phyloP scores from a whole-genome alignment of 2,888 invertebrate species.

The Cryptus armator region DNA sequence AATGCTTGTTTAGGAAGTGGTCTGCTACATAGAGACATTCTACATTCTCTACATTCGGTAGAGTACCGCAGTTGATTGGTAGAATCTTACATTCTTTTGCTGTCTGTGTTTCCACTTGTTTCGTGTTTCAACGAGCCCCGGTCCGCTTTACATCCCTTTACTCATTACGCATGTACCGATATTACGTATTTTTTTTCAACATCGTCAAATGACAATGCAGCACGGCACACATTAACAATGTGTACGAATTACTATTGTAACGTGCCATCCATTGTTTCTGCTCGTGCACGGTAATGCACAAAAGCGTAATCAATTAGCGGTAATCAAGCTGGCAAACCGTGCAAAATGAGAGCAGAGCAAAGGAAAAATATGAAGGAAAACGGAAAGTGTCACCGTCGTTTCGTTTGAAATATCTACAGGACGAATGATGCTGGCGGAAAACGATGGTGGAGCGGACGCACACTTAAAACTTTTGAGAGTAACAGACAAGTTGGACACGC shows the following conservation, averaged over 20 bases:
- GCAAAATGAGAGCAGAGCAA: not conserved
- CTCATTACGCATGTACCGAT: no score
- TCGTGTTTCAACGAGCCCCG: no score
- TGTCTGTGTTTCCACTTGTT: no score
- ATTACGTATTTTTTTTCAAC: no score
- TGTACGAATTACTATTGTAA: not conserved
- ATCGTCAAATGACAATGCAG: no score
- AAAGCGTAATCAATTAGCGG: not conserved
- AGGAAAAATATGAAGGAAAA: not conserved
- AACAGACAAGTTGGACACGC: slow-evolving; percentile 46
- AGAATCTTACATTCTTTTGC: no score
- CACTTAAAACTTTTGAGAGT: slow-evolving; percentile 42
- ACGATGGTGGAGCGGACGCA: not conserved
- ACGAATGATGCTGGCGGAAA: slow-evolving; percentile 5
- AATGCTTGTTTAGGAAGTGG: no score
- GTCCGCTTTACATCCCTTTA: no score
- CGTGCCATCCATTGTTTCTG: not conserved
- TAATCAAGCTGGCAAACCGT: not conserved
- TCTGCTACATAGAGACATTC: no score
- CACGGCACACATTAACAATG: not conserved
- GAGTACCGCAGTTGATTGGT: no score
- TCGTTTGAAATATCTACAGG: not conserved
- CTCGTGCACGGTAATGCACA: not conserved
- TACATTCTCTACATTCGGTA: no score
- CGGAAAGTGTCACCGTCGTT: not conserved